Evolutionary conservation across 2,888 invertebrate genomes (phyloP).

Genomic region (Hypselothyrea guttata): DNA sequence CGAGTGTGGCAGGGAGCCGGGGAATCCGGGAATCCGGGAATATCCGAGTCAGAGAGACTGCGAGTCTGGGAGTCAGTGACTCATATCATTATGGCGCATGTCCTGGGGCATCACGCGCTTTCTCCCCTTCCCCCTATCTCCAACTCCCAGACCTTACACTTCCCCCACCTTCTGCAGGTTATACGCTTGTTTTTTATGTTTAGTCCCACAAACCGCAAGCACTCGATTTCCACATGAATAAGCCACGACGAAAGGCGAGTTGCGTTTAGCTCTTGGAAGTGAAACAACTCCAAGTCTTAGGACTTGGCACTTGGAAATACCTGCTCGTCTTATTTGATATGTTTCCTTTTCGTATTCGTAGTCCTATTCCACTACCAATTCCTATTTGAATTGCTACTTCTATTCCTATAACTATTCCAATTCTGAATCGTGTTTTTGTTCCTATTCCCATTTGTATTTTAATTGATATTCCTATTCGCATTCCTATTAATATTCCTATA

Average conservation of each 20-base stretch:
- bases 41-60: slow-evolving; percentile 60
- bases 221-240: slow-evolving; percentile 72
- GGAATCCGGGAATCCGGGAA: background rate
- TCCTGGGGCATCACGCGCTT: slow-evolving; percentile 68
- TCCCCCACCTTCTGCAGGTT: slow-evolving; percentile 13
- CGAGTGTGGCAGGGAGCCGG: background rate
- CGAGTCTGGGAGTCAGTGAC: slow-evolving; percentile 59
- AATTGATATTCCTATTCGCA: too few relatives aligned
- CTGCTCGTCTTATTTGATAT: slow-evolving; percentile 36
- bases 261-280: slow-evolving; percentile 11
- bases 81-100: slow-evolving; percentile 74
- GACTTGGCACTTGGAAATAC: too few relatives aligned
- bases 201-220: slow-evolving; percentile 56
- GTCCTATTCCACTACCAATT: slow-evolving; percentile 13
- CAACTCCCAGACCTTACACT: background rate
- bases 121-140: background rate
- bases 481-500: too few relatives aligned
- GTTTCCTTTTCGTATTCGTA: slow-evolving; percentile 6
- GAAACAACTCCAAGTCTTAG: slow-evolving; percentile 9
- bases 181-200: slow-evolving; percentile 56
- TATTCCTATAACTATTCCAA: too few relatives aligned
- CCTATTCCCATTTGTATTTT: too few relatives aligned
- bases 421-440: too few relatives aligned
- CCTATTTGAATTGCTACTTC: slow-evolving; percentile 4
- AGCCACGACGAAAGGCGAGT: slow-evolving; percentile 31